Evolutionary conservation across 2,888 invertebrate genomes (phyloP).

Genomic region (Pachymerium ferrugineum): DNA sequence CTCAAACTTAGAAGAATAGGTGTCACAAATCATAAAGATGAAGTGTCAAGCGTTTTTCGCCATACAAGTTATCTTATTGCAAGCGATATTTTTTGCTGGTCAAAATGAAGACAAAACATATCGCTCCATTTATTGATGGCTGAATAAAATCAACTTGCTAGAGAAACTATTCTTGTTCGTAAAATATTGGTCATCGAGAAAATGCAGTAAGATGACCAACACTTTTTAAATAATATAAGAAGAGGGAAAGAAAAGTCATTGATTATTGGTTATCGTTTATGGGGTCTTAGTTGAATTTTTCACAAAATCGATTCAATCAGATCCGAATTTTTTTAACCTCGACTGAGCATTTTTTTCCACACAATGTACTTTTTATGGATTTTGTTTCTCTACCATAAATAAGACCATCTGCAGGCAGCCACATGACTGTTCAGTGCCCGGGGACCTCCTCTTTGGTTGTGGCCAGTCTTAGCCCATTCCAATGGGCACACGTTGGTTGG

Average conservation of each 20-base stretch:
- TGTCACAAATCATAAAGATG: slow-evolving; percentile 32
- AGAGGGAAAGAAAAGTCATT: too few relatives aligned
- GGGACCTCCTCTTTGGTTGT: slow-evolving; percentile 12
- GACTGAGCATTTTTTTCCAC: slow-evolving; percentile 28
- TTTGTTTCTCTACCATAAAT: slow-evolving; percentile 28
- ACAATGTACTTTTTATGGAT: slow-evolving; percentile 30
- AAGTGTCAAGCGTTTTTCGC: not conserved
- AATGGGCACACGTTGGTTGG: slow-evolving; percentile 16
- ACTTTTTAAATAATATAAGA: too few relatives aligned
- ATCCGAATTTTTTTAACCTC: slow-evolving; percentile 10
- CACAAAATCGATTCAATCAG: slow-evolving; percentile 27
- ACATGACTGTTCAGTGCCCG: not conserved
- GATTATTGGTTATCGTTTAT: too few relatives aligned
- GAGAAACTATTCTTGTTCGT: too few relatives aligned
- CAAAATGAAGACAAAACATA: not conserved
- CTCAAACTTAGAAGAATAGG: slow-evolving; percentile 33
- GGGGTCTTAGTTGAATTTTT: too few relatives aligned
- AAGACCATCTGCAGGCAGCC: slow-evolving; percentile 25
- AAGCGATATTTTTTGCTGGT: not conserved
- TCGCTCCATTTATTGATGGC: not conserved
- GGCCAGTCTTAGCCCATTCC: slow-evolving; percentile 11
- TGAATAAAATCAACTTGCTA: too few relatives aligned
- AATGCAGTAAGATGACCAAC: too few relatives aligned
- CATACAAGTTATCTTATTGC: not conserved
- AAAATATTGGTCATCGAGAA: too few relatives aligned